Evolutionary conservation across 1,140 invertebrate species (phyloP).

Genomic region (Phocides pigmalion): DNA sequence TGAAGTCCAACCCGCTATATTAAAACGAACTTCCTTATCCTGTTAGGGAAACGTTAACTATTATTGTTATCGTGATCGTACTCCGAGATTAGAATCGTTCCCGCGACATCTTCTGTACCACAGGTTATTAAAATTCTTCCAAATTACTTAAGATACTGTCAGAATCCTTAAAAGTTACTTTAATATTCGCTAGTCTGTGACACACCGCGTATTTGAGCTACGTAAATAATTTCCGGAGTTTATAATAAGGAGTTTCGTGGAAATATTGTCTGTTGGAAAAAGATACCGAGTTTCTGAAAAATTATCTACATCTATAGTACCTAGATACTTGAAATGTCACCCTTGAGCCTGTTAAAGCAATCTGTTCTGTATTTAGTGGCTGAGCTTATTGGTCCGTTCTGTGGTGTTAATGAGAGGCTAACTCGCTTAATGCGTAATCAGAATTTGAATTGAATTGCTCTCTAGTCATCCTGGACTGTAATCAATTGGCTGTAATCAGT

Average conservation of each 20-base stretch:
- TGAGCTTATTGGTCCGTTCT: not conserved
- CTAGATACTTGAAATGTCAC: not conserved
- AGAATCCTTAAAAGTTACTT: not conserved
- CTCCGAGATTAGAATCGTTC: slow-evolving; percentile 36
- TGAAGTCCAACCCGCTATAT: slow-evolving; percentile 19
- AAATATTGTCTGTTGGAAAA: slow-evolving; percentile 23
- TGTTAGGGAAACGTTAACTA: slow-evolving; percentile 44
- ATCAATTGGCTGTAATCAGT: too few relatives aligned
- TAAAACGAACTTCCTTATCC: slow-evolving; percentile 38
- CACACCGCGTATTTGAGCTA: not conserved
- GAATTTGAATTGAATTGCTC: not conserved
- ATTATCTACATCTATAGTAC: not conserved
- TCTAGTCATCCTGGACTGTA: too few relatives aligned
- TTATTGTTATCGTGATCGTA: slow-evolving; percentile 43
- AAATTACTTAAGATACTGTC: slow-evolving; percentile 1
- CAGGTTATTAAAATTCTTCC: slow-evolving; percentile 22
- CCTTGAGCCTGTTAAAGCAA: not conserved
- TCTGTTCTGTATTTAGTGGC: not conserved
- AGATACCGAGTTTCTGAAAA: slow-evolving; percentile 17
- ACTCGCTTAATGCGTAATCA: not conserved
- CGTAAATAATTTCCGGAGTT: slow-evolving; percentile 15
- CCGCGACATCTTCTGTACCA: slow-evolving; percentile 7
- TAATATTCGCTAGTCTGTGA: slow-evolving; percentile 4
- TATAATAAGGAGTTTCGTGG: slow-evolving; percentile 8
- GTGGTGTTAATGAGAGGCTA: not conserved